Conservation (phyloP, 1,140 invertebrate species). For the Pseudomyrmex sp. region DNA sequence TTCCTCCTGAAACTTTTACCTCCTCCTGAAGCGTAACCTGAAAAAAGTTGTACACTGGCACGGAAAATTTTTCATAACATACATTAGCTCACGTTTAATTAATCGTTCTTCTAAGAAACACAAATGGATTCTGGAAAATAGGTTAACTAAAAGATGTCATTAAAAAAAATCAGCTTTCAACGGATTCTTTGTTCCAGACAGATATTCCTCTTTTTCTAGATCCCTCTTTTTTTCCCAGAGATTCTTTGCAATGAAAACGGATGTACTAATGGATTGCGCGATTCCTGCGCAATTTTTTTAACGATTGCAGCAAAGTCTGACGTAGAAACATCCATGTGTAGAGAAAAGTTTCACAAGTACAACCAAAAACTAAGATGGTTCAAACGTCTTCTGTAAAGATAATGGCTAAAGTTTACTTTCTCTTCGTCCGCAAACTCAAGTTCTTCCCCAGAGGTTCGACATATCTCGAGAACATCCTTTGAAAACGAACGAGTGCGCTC, state of each 20-base stretch:
- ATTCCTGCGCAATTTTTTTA: slow-evolving; percentile 4
- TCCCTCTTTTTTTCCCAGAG: neutral
- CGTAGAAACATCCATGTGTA: neutral
- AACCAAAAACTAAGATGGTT: neutral
- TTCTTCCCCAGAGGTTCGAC: slow-evolving; percentile 35
- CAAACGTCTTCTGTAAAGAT: slow-evolving; percentile 19
- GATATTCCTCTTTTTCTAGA: no score
- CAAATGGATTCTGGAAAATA: neutral
- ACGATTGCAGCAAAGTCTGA: neutral
- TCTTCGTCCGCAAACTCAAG: slow-evolving; percentile 20
- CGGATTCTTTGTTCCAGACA: no score
- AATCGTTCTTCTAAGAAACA: neutral
- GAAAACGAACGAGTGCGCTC: slow-evolving; percentile 12
- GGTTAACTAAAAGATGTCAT: neutral
- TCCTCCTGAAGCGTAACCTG: neutral
- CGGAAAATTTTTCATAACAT: neutral
- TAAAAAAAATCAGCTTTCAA: no score
- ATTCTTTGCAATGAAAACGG: slow-evolving; percentile 18
- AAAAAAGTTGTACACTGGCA: no score
- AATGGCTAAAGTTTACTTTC: slow-evolving; percentile 34
- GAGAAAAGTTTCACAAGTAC: slow-evolving; percentile 3
- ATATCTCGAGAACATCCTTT: slow-evolving; percentile 21
- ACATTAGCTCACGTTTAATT: neutral
- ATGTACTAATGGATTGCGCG: slow-evolving; percentile 28
- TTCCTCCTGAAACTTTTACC: slow-evolving; percentile 28